These are phyloP conservation scores for Pharmacophagus antenor DNA, from an alignment of 2,888 invertebrate species.

Conservation along the genomic window DNA sequence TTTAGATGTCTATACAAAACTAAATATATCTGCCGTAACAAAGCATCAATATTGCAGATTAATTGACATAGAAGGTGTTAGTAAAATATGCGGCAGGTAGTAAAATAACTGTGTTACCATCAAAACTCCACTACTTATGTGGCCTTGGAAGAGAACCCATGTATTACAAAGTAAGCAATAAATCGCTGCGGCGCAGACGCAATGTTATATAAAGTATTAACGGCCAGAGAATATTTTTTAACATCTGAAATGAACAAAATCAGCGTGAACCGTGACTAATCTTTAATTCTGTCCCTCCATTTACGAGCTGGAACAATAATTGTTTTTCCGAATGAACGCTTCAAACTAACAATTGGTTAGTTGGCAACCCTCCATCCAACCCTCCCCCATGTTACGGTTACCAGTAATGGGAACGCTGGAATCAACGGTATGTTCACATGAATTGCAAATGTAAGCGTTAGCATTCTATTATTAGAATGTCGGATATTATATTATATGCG, in stretches of 20 bases:
- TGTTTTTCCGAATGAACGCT: constrained; percentile 76
- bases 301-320: constrained; percentile 57
- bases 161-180: no score
- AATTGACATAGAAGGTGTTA: no score
- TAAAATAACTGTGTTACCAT: no score
- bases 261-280: constrained; percentile 62
- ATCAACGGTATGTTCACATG: constrained; percentile 30
- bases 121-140: no score
- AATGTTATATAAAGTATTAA: not conserved
- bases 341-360: constrained; percentile 77
- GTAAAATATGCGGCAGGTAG: no score
- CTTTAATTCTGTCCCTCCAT: constrained; percentile 69
- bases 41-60: no score
- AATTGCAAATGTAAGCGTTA: constrained; percentile 31
- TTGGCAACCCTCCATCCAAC: constrained; percentile 52
- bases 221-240: not conserved
- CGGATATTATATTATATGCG: constrained; percentile 7
- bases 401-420: constrained; percentile 35
- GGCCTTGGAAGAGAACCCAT: no score
- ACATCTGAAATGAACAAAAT: constrained; percentile 43
- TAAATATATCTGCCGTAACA: no score
- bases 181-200: no score
- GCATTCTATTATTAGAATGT: constrained; percentile 16
- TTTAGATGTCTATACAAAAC: no score
- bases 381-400: constrained; percentile 37